These are phyloP conservation scores for Ictalurus punctatus DNA, from an alignment of 2,113 vertebrate species.

Conservation along the genomic window DNA sequence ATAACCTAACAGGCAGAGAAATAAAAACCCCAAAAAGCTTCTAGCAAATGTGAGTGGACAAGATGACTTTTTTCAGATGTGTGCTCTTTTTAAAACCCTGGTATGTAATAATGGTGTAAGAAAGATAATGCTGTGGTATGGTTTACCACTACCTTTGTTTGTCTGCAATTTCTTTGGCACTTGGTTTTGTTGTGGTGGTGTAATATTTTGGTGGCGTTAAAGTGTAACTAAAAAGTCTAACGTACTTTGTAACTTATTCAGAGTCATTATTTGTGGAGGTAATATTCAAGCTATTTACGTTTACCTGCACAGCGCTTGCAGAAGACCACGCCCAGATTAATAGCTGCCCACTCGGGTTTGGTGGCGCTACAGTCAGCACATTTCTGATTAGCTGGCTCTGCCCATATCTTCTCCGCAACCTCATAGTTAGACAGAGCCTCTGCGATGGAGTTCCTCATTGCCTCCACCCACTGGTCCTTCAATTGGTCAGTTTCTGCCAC, in stretches of 20 bases:
- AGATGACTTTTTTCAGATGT: neutral
- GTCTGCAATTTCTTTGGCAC: neutral
- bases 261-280: neutral
- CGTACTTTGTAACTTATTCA: neutral
- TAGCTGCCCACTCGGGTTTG: conserved; percentile 89
- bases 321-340: conserved; percentile 92
- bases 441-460: conserved; percentile 80
- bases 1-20: neutral
- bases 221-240: neutral
- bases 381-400: conserved; percentile 75
- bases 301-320: conserved; percentile 94
- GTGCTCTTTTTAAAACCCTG: neutral
- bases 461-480: conserved; percentile 87
- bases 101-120: neutral
- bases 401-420: conserved; percentile 86
- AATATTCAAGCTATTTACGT: neutral
- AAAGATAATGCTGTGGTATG: neutral
- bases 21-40: neutral
- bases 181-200: neutral
- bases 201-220: neutral
- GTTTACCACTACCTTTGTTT: neutral
- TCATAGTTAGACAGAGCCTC: conserved; percentile 88
- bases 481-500: conserved; percentile 81
- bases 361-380: conserved; percentile 85
- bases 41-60: neutral